Conservation (phyloP, 1,140 invertebrate genomes). For the Drosophila persimilis region DNA sequence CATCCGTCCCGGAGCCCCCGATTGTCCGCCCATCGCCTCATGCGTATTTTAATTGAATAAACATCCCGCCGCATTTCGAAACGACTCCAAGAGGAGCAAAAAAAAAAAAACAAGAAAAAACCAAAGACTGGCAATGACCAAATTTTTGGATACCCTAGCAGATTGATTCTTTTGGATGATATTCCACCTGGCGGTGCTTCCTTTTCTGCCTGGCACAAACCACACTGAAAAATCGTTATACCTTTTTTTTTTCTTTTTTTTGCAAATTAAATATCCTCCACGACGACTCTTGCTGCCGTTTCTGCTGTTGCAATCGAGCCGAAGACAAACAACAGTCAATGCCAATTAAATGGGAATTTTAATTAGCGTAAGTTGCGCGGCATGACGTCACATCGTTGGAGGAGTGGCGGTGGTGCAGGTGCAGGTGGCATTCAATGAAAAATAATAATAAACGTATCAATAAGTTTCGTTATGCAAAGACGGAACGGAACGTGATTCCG, state of each 20-base stretch:
- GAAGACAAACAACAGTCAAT: conserved; percentile 78
- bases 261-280: conserved; percentile 45
- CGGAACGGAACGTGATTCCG: neutral
- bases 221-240: too few relatives aligned
- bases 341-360: conserved; percentile 81
- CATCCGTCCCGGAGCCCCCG: neutral
- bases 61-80: conserved; percentile 55
- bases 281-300: conserved; percentile 3
- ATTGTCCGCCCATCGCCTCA: conserved; percentile 46
- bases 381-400: conserved; percentile 51
- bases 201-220: too few relatives aligned
- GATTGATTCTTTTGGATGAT: neutral
- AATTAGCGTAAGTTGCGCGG: conserved; percentile 73
- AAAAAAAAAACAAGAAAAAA: neutral
- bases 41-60: conserved; percentile 78
- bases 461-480: neutral
- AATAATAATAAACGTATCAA: conserved; percentile 34
- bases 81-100: conserved; percentile 10
- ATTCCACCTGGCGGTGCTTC: too few relatives aligned
- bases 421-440: conserved; percentile 10
- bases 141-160: neutral
- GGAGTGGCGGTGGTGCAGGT: neutral
- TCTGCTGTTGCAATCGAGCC: conserved; percentile 54
- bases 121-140: too few relatives aligned
- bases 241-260: too few relatives aligned